phyloP scores from a whole-genome alignment of 1,140 invertebrate species.

The Cryptotermes secundus region DNA sequence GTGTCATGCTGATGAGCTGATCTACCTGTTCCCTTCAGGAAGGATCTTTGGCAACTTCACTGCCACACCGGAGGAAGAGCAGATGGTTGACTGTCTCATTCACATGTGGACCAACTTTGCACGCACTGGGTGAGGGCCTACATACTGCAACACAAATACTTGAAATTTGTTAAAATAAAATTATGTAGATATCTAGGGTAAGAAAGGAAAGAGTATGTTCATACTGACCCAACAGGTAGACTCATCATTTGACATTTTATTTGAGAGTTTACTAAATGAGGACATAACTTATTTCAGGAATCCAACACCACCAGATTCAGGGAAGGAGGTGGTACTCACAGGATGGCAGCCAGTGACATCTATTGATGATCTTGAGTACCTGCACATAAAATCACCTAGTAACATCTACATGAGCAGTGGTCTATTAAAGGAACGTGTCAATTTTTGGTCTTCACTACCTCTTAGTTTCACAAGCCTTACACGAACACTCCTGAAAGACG shows the following conservation, averaged over 20 bases:
- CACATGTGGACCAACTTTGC: conserved; percentile 72
- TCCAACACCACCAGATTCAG: conserved; percentile 50
- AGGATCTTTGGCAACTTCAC: conserved; percentile 52
- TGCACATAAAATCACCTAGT: conserved; percentile 46
- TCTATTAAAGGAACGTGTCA: conserved; percentile 46
- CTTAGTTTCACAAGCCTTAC: conserved; percentile 27
- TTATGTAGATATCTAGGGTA: too few relatives aligned
- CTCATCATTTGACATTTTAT: too few relatives aligned
- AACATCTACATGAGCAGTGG: conserved; percentile 45
- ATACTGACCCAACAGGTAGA: too few relatives aligned
- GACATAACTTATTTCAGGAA: conserved; percentile 46
- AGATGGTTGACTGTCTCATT: conserved; percentile 56
- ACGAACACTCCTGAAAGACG: neutral
- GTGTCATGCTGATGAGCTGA: conserved; percentile 71
- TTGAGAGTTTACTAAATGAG: too few relatives aligned
- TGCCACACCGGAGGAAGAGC: conserved; percentile 50
- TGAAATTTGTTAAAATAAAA: too few relatives aligned
- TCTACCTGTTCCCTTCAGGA: conserved; percentile 68
- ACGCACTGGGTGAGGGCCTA: conserved; percentile 56
- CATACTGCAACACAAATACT: too few relatives aligned
- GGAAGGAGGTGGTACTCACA: conserved; percentile 39
- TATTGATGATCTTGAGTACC: conserved; percentile 49
- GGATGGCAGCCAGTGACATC: conserved; percentile 53
- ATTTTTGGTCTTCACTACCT: conserved; percentile 49
- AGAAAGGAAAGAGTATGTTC: too few relatives aligned